phyloP scores from a whole-genome alignment of 2,113 vertebrate species.

The Apteryx owenii region DNA sequence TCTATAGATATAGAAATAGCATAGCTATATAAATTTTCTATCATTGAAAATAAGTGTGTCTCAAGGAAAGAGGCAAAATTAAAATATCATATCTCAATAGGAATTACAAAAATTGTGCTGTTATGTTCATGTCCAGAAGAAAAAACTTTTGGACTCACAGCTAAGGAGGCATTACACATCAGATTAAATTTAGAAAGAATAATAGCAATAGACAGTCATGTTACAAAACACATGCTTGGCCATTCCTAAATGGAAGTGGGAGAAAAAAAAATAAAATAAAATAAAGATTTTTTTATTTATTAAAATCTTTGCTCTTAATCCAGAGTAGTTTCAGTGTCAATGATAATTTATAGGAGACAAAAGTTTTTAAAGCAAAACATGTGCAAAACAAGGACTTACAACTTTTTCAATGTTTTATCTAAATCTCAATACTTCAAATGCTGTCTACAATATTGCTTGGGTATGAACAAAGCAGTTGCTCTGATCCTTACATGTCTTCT shows the following conservation, averaged over 20 bases:
- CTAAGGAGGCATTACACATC: neutral
- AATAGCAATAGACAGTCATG: neutral
- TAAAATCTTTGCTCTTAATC: neutral
- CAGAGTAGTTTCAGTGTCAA: neutral
- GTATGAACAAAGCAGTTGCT: neutral
- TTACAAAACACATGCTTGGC: neutral
- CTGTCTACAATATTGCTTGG: neutral
- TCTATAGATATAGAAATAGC: neutral
- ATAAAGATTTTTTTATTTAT: neutral
- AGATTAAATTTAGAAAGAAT: neutral
- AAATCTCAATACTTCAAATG: neutral
- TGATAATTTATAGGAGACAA: neutral
- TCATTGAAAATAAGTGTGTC: neutral
- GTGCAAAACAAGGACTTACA: neutral
- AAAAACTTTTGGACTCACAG: neutral
- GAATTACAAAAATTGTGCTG: constrained; percentile 5
- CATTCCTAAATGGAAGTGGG: neutral
- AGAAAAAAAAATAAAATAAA: neutral
- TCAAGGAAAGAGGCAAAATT: neutral
- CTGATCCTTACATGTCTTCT: neutral
- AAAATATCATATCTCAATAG: constrained; percentile 9
- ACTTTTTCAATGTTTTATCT: neutral
- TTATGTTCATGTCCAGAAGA: constrained; percentile 3
- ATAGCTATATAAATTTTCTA: neutral
- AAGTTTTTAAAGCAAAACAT: neutral